Evolutionary conservation across 2,888 invertebrate species (phyloP).

Genomic region (Onthophagus sagittarius): DNA sequence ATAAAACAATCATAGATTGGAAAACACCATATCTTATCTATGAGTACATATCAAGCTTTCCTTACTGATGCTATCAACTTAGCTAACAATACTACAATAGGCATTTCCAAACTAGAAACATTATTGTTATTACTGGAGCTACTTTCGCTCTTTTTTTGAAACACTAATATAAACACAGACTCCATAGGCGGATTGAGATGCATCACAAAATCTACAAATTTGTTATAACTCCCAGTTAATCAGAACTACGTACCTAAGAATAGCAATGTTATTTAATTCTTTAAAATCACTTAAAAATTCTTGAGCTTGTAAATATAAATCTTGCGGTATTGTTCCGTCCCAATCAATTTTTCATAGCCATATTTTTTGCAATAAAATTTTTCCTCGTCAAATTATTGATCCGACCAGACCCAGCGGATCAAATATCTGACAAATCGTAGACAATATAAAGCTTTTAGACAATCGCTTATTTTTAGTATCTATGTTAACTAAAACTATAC

Average conservation of each 20-base stretch:
- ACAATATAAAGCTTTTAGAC: constrained; percentile 17
- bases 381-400: neutral
- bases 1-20: too few relatives aligned
- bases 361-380: constrained; percentile 24
- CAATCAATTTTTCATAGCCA: constrained; percentile 21
- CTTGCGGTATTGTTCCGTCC: constrained; percentile 21
- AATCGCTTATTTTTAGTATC: neutral
- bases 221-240: neutral
- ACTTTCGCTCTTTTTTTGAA: constrained; percentile 10
- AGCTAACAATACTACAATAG: too few relatives aligned
- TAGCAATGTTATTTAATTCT: neutral
- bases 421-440: constrained; percentile 18
- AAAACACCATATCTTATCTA: too few relatives aligned
- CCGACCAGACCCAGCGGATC: constrained; percentile 20
- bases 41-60: too few relatives aligned
- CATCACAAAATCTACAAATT: constrained; percentile 19
- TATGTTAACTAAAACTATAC: too few relatives aligned
- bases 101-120: constrained; percentile 8
- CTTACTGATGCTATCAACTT: too few relatives aligned
- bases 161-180: constrained; percentile 20
- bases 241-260: neutral
- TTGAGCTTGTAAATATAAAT: neutral
- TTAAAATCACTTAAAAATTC: neutral
- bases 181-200: constrained; percentile 18
- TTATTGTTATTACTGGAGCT: constrained; percentile 3